Evolutionary conservation across 2,113 vertebrate species (phyloP), one percentile per base, ranked within the genome.

Genomic region (Hoplias malabaricus): DNA sequence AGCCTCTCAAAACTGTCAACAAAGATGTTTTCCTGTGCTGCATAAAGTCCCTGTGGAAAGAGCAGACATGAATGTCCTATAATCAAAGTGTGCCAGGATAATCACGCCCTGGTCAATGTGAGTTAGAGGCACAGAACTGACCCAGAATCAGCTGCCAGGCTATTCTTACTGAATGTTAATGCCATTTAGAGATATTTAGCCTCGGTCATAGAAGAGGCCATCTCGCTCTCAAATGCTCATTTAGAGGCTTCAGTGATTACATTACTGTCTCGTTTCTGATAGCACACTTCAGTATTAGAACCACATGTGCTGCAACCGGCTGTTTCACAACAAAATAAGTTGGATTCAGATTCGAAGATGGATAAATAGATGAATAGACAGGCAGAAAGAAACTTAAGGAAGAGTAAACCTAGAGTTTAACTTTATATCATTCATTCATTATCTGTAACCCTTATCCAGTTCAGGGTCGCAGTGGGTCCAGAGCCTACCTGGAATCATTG

Each of bases 81-180:
- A 23, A 11, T 61, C 71, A 62, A 56, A 33, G 29, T 46, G 16
- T 46, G 10, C 19, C 59, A 3, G 25, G 12, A 46, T 46, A 46
- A 38, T 62, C 38, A 4, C 42, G 42, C 38, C 19, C 56, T 29
- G 5, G 25, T 33, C 56, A 31, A 16, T 43, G 11, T 23, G 25
- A 61, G 70, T 73, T 59, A 33, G 54, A 42, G 5, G 29, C 25
- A 73, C 8, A 46, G 54, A 46, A 46, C 54, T 73, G 70, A 46
- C 54, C 27, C 57, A 33, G 38, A 73, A 23, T 46, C 40, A 46
- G 38, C 27, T 46, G 27, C 38, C n/a, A 73, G 33, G n/a, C 12
- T n/a, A 31, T 42, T 61, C 29, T 73, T 33, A 33, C 27, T 21
- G 16, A 10, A 21, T 61, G 25, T 29, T 25, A 33, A 46, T 63